A percentile compares a stretch with the other conserved stretches of the same genome.
phyloP scores from a whole-genome alignment of 2,797 vertebrate species.

The Hapalemur alaotrensis region DNA sequence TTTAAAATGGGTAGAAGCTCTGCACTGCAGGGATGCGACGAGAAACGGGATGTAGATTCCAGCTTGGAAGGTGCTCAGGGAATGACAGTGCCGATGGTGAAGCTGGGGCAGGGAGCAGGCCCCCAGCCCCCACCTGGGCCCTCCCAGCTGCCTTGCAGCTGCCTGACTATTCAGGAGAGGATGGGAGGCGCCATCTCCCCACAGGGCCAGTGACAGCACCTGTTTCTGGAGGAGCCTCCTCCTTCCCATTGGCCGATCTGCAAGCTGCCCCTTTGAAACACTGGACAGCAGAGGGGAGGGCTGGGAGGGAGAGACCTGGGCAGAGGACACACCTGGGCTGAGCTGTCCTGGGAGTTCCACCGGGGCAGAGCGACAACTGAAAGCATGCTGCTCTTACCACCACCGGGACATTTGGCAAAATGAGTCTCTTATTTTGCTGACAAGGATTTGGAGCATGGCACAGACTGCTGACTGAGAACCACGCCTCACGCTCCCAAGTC shows the following conservation, averaged over 20 bases:
- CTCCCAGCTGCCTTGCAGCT: background rate
- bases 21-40: fast-evolving
- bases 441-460: background rate
- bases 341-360: background rate
- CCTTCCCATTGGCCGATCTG: background rate
- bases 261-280: background rate
- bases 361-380: background rate
- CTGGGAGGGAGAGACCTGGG: background rate
- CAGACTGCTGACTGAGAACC: background rate
- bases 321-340: background rate
- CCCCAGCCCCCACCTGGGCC: fast-evolving
- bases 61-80: background rate
- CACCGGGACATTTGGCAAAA: fast-evolving
- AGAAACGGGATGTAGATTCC: background rate
- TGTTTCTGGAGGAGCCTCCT: background rate
- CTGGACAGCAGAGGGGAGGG: background rate
- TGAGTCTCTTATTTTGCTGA: background rate
- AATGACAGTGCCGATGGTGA: background rate
- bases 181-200: background rate
- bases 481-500: background rate
- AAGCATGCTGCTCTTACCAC: background rate
- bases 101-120: background rate
- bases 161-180: background rate
- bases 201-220: background rate
- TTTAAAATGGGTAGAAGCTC: background rate